Percentiles rank a stretch among this genome's conserved stretches.
These are phyloP conservation scores for Coranthus polyacanthus DNA, from an alignment of 2,797 vertebrate species.

Conservation along the genomic window DNA sequence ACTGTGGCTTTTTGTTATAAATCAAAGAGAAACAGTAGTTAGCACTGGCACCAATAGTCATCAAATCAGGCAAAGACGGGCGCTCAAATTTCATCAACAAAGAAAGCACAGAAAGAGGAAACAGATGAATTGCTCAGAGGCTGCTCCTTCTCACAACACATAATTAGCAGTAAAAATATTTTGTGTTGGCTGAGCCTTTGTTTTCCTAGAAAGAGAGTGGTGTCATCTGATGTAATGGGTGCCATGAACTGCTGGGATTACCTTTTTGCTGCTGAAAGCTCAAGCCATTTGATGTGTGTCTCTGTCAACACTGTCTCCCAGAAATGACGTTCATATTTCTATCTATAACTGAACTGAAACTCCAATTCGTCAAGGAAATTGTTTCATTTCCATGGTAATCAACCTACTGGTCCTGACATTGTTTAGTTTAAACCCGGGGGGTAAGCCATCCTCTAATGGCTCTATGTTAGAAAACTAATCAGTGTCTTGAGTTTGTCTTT, in stretches of 20 bases:
- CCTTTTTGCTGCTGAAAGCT: too few relatives aligned
- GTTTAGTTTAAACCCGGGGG: too few relatives aligned
- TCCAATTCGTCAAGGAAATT: too few relatives aligned
- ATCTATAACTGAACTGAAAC: too few relatives aligned
- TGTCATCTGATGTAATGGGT: not conserved
- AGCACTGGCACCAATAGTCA: conserved; percentile 14
- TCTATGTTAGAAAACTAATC: too few relatives aligned
- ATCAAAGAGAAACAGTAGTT: conserved; percentile 40
- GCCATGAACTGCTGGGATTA: not conserved
- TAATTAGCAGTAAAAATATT: conserved; percentile 23
- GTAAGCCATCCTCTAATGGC: too few relatives aligned
- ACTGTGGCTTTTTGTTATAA: conserved; percentile 18
- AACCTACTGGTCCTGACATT: too few relatives aligned
- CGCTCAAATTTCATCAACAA: conserved; percentile 40
- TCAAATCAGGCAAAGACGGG: conserved; percentile 31
- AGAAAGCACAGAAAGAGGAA: conserved; percentile 46
- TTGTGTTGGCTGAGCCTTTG: conserved; percentile 10
- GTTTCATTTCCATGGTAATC: too few relatives aligned
- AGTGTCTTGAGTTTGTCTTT: too few relatives aligned
- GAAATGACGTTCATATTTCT: too few relatives aligned
- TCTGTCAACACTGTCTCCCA: too few relatives aligned
- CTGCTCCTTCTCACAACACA: conserved; percentile 29
- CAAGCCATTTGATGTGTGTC: too few relatives aligned
- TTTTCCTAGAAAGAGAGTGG: conserved; percentile 17
- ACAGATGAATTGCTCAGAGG: conserved; percentile 43